A percentile compares a stretch with the other conserved stretches of the same genome.
Conservation (phyloP, 2,113 vertebrate genomes). For the Rhea pennata region DNA sequence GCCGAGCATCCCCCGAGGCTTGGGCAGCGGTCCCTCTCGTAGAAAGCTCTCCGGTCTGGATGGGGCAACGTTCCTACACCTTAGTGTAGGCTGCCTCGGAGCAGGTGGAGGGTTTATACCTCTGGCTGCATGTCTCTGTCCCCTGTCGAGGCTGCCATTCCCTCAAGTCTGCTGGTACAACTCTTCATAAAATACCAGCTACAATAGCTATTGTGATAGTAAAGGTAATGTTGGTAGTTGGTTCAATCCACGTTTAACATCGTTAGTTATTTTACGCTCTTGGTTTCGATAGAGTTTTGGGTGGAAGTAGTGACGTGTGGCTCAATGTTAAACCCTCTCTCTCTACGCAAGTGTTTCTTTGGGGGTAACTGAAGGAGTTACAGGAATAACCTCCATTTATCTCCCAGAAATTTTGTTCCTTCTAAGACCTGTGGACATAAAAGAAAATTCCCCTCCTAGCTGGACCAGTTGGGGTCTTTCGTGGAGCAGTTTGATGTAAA, state of each 20-base stretch:
- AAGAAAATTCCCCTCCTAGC: background rate
- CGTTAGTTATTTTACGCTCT: background rate
- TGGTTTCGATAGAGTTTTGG: background rate
- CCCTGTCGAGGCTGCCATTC: too few species aligned
- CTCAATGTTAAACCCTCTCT: background rate
- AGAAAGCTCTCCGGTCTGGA: background rate
- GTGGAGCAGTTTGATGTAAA: background rate
- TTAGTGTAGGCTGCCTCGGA: background rate
- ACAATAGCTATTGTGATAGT: background rate
- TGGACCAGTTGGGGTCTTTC: background rate
- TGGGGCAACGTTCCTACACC: background rate
- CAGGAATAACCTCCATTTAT: background rate
- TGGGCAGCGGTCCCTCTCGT: background rate
- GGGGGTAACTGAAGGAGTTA: background rate
- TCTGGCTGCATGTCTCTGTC: background rate
- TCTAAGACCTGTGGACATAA: background rate
- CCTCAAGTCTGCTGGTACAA: too few species aligned
- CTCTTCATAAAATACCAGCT: too few species aligned
- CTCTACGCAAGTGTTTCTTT: accelerated
- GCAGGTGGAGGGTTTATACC: background rate
- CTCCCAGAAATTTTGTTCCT: background rate
- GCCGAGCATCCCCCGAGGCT: background rate
- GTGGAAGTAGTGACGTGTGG: background rate
- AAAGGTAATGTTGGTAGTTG: background rate
- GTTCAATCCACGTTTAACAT: background rate